phyloP scores from a whole-genome alignment of 2,888 invertebrate species.

The Ecliptopera silaceata region DNA sequence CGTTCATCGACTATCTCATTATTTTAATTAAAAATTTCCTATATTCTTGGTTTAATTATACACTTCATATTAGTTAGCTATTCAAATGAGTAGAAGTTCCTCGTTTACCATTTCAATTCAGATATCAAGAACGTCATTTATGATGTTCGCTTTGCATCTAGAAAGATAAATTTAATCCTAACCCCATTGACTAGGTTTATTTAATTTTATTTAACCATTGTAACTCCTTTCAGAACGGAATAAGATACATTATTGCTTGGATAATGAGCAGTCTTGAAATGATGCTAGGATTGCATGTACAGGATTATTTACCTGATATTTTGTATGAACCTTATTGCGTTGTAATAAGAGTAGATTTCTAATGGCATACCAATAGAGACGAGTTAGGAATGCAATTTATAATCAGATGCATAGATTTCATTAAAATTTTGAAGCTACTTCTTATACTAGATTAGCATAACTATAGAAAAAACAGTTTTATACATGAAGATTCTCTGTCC shows the following conservation, averaged over 20 bases:
- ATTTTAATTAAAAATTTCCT: conserved; percentile 33
- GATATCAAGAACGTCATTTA: conserved; percentile 2
- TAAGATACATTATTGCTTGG: conserved; percentile 29
- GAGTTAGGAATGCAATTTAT: conserved; percentile 35
- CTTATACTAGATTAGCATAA: conserved; percentile 1
- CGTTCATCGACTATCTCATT: conserved; percentile 28
- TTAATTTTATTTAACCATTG: conserved; percentile 1
- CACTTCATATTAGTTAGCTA: too few species aligned
- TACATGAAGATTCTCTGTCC: background rate
- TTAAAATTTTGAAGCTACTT: conserved; percentile 15
- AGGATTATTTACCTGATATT: conserved; percentile 21
- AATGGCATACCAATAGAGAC: conserved; percentile 13
- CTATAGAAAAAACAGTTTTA: too few species aligned
- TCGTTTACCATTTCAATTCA: conserved; percentile 4
- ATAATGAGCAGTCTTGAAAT: conserved; percentile 38
- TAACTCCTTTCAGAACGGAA: conserved; percentile 6
- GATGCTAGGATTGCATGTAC: conserved; percentile 33
- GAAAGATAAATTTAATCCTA: conserved; percentile 25
- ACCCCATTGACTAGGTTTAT: conserved; percentile 15
- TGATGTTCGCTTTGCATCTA: conserved; percentile 14
- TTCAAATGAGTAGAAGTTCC: background rate
- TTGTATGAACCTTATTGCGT: conserved; percentile 24
- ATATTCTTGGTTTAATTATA: conserved; percentile 1
- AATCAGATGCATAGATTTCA: conserved; percentile 19
- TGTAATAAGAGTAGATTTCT: conserved; percentile 27